Evolutionary conservation across 1,140 invertebrate genomes (phyloP), one percentile per base, ranked within the genome.

Genomic region (Drosophila guanche): DNA sequence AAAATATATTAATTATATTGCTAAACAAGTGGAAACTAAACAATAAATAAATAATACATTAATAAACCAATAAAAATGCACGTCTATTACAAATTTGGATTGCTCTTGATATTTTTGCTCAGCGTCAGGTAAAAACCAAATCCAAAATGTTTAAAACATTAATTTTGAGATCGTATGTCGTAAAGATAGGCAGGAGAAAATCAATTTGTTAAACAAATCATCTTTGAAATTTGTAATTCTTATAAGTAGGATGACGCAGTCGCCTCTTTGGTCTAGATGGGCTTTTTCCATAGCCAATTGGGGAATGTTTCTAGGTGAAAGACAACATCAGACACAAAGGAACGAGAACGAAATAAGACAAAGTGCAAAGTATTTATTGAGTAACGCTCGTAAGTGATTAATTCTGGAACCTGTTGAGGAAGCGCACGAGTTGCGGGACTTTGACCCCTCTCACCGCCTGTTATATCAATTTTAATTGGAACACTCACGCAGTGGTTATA

Each of bases 71-170:
- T 25, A 46, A 88, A 67, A 57, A 86, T 86, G 83, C 83, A 83
- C 56, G 83, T 86, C 66, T 86, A 86, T 73, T 90, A 85, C 72
- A 90, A 90, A 75, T 90, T 90, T 60, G 89, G 89, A 88, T 76
- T 90, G 81, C 69, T 90, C 37, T 60, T 90, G 47, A 90, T 90
- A 73, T 90, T 90, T 76, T 60, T 90, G 59, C 76, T 90, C 62
- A 90, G 81, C 70, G 76, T 90, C 48, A 90, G 89, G 89, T 90
- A 89, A 89, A 73, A 25, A 57, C n/a, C 61, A 45, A 40, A 22
- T 37, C 0, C 16, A 56, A 42, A 59, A 54, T 33, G 53, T 50
- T 22, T 61, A 43, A 37, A 12, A 37, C 33, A 37, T 37, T 2
- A 4, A 4, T 12, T 37, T 37, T 10, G 33, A 12, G 10, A 53